Conservation (phyloP, 2,797 vertebrate species). For the Okamejei kenojei region DNA sequence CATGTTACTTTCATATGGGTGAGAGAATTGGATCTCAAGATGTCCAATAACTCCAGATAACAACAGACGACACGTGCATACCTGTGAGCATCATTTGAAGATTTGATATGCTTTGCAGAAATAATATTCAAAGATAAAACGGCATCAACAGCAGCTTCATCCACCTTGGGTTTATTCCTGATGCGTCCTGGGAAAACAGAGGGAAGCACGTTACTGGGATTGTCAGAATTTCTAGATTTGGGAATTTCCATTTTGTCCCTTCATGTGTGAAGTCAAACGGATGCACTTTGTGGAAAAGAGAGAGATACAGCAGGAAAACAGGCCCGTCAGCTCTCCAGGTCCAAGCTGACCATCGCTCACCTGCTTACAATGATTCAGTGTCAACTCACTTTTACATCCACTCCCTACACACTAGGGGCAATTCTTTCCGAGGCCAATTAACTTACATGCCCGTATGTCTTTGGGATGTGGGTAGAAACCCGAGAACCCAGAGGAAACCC, state of each 20-base stretch:
- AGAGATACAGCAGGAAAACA: too few relatives aligned
- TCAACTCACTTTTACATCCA: too few relatives aligned
- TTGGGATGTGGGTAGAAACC: too few relatives aligned
- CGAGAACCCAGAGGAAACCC: too few relatives aligned
- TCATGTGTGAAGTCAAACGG: not conserved
- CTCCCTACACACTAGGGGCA: too few relatives aligned
- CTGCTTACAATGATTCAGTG: too few relatives aligned
- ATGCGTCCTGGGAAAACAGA: slow-evolving; percentile 71
- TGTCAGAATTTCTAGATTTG: too few relatives aligned
- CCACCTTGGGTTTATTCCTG: slow-evolving; percentile 84
- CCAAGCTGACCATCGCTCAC: too few relatives aligned
- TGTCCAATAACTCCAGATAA: not conserved
- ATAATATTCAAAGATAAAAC: slow-evolving; percentile 94
- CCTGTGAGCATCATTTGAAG: slow-evolving; percentile 88
- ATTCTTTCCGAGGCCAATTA: too few relatives aligned
- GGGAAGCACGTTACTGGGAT: not conserved
- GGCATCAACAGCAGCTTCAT: slow-evolving; percentile 79
- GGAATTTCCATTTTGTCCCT: not conserved
- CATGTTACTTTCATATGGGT: not conserved
- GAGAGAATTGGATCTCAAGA: not conserved
- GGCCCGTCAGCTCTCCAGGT: too few relatives aligned
- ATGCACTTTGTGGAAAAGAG: not conserved
- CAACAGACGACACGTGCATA: slow-evolving; percentile 44
- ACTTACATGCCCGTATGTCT: too few relatives aligned
- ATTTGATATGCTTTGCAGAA: slow-evolving; percentile 92